Conservation (phyloP, 1,140 invertebrate species). For the Antheraea pernyi region DNA sequence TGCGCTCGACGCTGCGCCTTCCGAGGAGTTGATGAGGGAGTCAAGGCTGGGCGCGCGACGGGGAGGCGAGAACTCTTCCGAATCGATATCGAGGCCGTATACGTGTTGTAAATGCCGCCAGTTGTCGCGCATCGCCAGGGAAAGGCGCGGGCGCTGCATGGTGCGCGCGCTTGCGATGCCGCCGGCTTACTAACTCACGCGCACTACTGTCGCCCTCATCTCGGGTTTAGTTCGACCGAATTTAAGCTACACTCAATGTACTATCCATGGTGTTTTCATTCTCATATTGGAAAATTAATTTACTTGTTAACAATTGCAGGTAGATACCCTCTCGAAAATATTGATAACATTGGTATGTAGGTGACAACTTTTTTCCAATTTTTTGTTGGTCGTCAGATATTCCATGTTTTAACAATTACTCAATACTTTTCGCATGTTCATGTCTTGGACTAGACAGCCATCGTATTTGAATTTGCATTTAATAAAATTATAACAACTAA, state of each 20-base stretch:
- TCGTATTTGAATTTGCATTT: too few relatives aligned
- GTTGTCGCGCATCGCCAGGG: constrained; percentile 72
- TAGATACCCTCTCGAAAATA: too few relatives aligned
- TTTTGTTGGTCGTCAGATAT: too few relatives aligned
- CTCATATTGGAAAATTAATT: too few relatives aligned
- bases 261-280: too few relatives aligned
- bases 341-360: too few relatives aligned
- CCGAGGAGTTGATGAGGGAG: constrained; percentile 83
- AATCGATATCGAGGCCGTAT: constrained; percentile 77
- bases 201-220: constrained; percentile 33
- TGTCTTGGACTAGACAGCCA: too few relatives aligned
- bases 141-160: constrained; percentile 72
- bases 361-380: too few relatives aligned
- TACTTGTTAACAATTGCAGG: too few relatives aligned
- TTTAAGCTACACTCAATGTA: not conserved
- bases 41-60: constrained; percentile 81
- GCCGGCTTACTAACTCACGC: constrained; percentile 42
- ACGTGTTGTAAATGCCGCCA: constrained; percentile 68
- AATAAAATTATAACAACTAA: too few relatives aligned
- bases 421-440: too few relatives aligned
- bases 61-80: constrained; percentile 62
- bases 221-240: constrained; percentile 24
- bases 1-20: constrained; percentile 75
- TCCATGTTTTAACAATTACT: too few relatives aligned
- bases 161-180: constrained; percentile 66